Percentiles rank a stretch among this genome's conserved stretches.
Conservation (phyloP, 2,888 invertebrate genomes). For the Steromphala cineraria region DNA sequence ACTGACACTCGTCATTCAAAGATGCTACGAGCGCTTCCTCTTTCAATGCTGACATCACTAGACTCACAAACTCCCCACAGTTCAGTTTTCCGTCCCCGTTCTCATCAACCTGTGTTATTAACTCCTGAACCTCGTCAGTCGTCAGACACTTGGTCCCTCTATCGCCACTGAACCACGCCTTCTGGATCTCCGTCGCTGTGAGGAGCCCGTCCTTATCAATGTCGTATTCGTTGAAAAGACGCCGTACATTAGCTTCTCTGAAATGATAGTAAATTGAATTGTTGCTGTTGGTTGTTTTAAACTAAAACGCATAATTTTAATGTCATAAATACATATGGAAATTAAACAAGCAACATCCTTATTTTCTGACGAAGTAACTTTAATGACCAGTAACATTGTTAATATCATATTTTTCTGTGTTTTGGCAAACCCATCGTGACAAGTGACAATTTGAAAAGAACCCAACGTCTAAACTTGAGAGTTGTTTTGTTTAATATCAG, state of each 20-base stretch:
- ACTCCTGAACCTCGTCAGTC: background rate
- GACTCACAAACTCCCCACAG: background rate
- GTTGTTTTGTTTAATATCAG: no score
- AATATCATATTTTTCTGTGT: no score
- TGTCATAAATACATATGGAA: no score
- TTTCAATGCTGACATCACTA: background rate
- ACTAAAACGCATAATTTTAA: no score
- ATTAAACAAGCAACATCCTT: no score
- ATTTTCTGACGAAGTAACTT: no score
- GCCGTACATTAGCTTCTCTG: background rate
- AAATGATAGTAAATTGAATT: background rate
- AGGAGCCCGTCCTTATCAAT: background rate
- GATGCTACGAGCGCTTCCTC: background rate
- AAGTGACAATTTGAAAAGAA: no score
- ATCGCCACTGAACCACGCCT: background rate
- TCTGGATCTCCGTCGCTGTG: background rate
- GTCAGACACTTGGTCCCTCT: background rate
- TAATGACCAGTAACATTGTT: no score
- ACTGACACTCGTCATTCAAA: no score
- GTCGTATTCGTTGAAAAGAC: background rate
- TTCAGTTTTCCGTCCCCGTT: background rate
- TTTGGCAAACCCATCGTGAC: no score
- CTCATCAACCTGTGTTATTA: background rate
- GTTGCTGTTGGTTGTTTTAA: no score
- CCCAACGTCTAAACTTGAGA: no score